phyloP scores from a whole-genome alignment of 1,140 invertebrate species.

The Sipha flava region DNA sequence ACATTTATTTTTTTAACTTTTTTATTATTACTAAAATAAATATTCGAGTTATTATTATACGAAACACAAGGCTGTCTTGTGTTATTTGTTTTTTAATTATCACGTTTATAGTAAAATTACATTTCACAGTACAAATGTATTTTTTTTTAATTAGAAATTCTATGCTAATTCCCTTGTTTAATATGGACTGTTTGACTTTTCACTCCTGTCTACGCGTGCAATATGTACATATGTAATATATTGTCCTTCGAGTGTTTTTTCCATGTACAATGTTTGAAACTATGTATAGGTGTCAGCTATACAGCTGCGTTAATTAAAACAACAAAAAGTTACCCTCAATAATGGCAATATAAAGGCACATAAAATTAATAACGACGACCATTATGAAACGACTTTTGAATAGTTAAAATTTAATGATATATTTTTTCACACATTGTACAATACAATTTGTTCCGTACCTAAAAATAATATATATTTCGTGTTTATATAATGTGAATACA shows the following conservation, averaged over 20 bases:
- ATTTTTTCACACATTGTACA: not conserved
- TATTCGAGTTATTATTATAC: no score
- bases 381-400: not conserved
- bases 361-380: not conserved
- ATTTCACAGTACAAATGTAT: not conserved
- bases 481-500: no score
- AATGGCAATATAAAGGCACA: not conserved
- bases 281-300: not conserved
- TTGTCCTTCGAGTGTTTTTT: not conserved
- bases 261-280: not conserved
- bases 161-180: not conserved
- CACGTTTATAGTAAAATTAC: not conserved
- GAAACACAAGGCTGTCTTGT: no score
- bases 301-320: not conserved
- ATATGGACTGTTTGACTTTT: not conserved
- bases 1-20: no score
- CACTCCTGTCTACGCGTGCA: no score
- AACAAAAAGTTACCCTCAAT: not conserved
- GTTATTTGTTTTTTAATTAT: not conserved
- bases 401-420: not conserved
- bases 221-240: not conserved
- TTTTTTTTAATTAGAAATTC: not conserved
- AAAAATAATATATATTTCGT: no score
- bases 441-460: not conserved
- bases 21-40: no score